A percentile compares a stretch with the other conserved stretches of the same genome.
These are phyloP conservation scores for Sebastiscus tertius DNA, from an alignment of 2,797 vertebrate genomes.

Conservation along the genomic window DNA sequence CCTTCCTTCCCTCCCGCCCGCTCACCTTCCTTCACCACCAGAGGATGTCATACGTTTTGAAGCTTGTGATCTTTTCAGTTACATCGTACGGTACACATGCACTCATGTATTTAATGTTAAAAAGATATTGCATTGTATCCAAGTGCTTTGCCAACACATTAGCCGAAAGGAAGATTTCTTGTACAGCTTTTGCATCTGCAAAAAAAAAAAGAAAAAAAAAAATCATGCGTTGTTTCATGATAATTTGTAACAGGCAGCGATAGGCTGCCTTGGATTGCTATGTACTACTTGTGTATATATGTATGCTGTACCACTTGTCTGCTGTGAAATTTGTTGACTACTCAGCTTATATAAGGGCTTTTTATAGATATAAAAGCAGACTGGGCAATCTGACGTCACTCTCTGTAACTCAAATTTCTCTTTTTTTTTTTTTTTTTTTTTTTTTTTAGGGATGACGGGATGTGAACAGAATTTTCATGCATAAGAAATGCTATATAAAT, in stretches of 20 bases:
- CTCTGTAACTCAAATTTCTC: conserved; percentile 68
- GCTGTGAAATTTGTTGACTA: conserved; percentile 80
- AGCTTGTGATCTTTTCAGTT: conserved; percentile 74
- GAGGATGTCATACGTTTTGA: conserved; percentile 72
- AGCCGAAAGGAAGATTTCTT: conserved; percentile 65
- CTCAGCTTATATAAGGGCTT: conserved; percentile 87
- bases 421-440: conserved; percentile 62
- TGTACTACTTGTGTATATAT: conserved; percentile 80
- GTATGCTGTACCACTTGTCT: conserved; percentile 82
- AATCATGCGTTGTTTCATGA: conserved; percentile 76
- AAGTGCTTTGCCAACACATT: conserved; percentile 80
- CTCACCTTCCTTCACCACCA: conserved; percentile 33
- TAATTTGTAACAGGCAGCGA: conserved; percentile 75
- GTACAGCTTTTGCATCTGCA: conserved; percentile 81
- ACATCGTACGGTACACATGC: conserved; percentile 71
- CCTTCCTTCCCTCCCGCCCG: neutral
- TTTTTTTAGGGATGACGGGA: conserved; percentile 66
- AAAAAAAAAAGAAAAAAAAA: conserved; percentile 38
- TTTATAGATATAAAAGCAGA: conserved; percentile 80
- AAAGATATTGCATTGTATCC: conserved; percentile 79
- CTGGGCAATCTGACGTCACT: conserved; percentile 70
- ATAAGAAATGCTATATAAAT: conserved; percentile 72
- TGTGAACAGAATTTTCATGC: conserved; percentile 70
- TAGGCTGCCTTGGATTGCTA: conserved; percentile 79
- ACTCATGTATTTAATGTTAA: conserved; percentile 78